Base-by-base conservation (phyloP, 1,140 invertebrate species). In the Aradophagus sp. region DNA sequence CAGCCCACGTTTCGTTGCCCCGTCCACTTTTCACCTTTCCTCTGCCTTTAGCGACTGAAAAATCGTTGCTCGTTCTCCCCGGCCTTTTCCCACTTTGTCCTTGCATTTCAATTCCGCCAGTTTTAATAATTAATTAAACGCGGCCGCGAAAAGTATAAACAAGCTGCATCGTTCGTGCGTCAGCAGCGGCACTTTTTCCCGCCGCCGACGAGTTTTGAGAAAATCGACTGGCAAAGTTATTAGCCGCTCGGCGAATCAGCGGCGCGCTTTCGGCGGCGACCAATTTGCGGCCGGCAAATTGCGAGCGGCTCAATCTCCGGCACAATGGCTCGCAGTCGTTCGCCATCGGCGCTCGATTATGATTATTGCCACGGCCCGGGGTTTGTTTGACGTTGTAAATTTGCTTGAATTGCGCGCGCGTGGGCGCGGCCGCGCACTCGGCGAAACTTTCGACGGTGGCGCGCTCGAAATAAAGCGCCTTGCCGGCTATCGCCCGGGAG, bases 241-340 rank as follows among this genome's bases (percentile, higher is more conserved):
- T 59, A 41, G 26, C 2, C 56, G 35, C 16, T 47, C 13, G 6
- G 29, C 19, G 23, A 47, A 44, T 62, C 19, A 62, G 34, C 23
- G 38, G 20, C 20, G 15, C 29, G 17, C 1, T 50, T 62, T 50
- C 14, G 29, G 45, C 27, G 6, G 8, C 17, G 44, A 31, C 45
- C 52, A 62, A 62, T 42, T 52, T 62, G 38, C 29, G 38, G 14
- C 31, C 45, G 17, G 38, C 31, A 42, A 62, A 62, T 62, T 50
- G 29, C 42, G 58, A 62, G 14, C 29, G 13, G 16, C 6, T 47
- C 55, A 47, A 59, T 47, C 44, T 26, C 32, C 29, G 14, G 32
- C 34, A 31, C 53, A 58, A 56, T 45, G 15, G 31, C 39, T 56
- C 16, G 19, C 11, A 8, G 14, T 12, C 1, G 29, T 56, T 44